Evolutionary conservation across 1,140 invertebrate species (phyloP), one percentile per base, ranked within the genome.

Genomic region (Pseudomyrmex concolor): DNA sequence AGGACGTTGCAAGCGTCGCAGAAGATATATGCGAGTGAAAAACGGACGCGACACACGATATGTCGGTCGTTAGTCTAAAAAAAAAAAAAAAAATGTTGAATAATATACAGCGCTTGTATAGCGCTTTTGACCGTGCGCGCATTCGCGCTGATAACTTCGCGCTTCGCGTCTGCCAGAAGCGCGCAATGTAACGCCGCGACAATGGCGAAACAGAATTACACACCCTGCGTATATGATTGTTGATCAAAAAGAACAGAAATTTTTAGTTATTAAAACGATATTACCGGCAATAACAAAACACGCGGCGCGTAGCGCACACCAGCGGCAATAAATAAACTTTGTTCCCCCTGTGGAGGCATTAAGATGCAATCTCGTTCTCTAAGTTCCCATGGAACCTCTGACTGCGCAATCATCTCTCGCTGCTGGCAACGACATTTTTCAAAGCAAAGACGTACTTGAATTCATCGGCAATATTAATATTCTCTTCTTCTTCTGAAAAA

Each of bases 11-110:
- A 80, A 80, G 43, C 66, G 64, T 80, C 54, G 76, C 66, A 54
- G 66, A 80, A 80, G 76, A 80, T 80, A 48, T 59, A 80, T 70
- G 64, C 76, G 76, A 70, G 76, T 67, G 64, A 78, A 70, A 78
- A 78, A 78, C 54, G 51, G 34, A 78, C 66, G 43, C 43, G 76
- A 80, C 76, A 80, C 12, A 70, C 12, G 76, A 80, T 70, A 80
- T 59, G 54, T 59, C 76, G 66, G 43, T 7, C 19, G 64, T 70
- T 13, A n/a, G 51, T 8, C n/a, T n/a, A 13, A 80, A 59, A 59
- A 50, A 70, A 55, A 34, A 34, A 34, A 34, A 34, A 34, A 34
- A 62, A 73, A 45, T 62, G 71, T 2, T 55, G 57, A 45, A 51
- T 54, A 51, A 51, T 51, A 13, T 10, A 48, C 66, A 25, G 19